Evolutionary conservation across 2,797 vertebrate species (phyloP).

Genomic region (Acanthis flammea): DNA sequence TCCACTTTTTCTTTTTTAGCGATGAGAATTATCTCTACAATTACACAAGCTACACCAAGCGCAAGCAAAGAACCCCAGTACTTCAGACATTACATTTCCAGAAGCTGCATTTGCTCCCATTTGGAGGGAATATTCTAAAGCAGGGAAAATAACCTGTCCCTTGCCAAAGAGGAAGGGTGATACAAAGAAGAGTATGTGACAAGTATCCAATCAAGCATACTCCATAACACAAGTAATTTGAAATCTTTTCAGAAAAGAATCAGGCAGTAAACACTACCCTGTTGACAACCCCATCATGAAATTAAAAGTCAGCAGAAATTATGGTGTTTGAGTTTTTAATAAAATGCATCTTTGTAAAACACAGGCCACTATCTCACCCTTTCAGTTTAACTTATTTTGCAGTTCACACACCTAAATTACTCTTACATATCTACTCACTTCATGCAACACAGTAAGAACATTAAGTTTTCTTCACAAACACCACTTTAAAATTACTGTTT

Average conservation of each 20-base stretch:
- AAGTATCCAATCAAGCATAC: background rate
- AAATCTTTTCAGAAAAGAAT: background rate
- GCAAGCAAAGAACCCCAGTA: background rate
- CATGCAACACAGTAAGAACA: background rate
- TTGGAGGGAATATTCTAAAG: background rate
- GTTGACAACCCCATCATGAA: accelerated
- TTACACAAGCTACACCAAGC: background rate
- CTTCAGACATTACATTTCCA: background rate
- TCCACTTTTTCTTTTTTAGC: background rate
- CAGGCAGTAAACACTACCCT: background rate
- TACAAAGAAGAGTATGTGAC: background rate
- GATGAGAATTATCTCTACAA: background rate
- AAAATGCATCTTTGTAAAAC: background rate
- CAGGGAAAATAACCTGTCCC: background rate
- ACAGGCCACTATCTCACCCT: background rate
- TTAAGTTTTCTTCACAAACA: background rate
- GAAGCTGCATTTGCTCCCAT: background rate
- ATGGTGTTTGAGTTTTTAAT: background rate
- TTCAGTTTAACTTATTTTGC: background rate
- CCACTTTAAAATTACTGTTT: background rate
- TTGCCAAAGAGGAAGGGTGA: background rate
- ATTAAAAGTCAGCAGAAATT: background rate
- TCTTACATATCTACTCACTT: background rate
- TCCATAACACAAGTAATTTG: background rate
- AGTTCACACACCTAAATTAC: background rate